Percentiles rank a stretch among this genome's conserved stretches.
phyloP scores from a whole-genome alignment of 2,888 invertebrate species.

The Formica aserva region DNA sequence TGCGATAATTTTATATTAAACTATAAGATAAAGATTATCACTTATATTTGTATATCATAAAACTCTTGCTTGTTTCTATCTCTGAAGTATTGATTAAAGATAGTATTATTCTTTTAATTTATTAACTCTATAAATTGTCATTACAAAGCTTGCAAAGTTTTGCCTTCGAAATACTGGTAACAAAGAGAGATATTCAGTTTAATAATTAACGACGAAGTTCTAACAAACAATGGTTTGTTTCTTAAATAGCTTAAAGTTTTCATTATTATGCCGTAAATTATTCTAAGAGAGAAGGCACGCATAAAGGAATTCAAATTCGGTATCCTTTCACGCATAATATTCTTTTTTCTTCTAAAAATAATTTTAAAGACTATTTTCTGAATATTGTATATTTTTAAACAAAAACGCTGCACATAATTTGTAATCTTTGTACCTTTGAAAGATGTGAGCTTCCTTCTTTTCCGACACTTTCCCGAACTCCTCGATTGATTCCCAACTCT shows the following conservation, averaged over 20 bases:
- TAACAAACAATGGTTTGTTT: constrained; percentile 8
- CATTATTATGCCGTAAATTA: constrained; percentile 3
- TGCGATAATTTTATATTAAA: not conserved
- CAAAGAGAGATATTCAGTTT: constrained; percentile 8
- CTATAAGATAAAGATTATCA: not conserved
- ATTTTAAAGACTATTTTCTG: not conserved
- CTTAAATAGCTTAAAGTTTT: not conserved
- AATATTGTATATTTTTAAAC: not conserved
- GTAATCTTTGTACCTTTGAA: not conserved
- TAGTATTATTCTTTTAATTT: constrained; percentile 9
- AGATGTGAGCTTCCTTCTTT: not conserved
- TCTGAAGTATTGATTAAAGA: not conserved
- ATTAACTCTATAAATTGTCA: not conserved
- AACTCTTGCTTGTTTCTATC: not conserved
- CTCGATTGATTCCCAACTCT: constrained; percentile 50
- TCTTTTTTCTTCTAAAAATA: not conserved
- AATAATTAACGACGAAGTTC: constrained; percentile 24
- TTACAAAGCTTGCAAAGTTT: not conserved
- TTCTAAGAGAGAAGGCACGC: not conserved
- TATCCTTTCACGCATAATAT: not conserved
- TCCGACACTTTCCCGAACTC: constrained; percentile 19
- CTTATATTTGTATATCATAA: not conserved
- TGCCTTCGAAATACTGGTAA: not conserved
- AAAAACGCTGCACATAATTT: not conserved
- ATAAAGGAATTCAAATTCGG: not conserved